A percentile compares a stretch with the other conserved stretches of the same genome.
phyloP scores from a whole-genome alignment of 2,797 vertebrate genomes.

The Acanthis flammea region DNA sequence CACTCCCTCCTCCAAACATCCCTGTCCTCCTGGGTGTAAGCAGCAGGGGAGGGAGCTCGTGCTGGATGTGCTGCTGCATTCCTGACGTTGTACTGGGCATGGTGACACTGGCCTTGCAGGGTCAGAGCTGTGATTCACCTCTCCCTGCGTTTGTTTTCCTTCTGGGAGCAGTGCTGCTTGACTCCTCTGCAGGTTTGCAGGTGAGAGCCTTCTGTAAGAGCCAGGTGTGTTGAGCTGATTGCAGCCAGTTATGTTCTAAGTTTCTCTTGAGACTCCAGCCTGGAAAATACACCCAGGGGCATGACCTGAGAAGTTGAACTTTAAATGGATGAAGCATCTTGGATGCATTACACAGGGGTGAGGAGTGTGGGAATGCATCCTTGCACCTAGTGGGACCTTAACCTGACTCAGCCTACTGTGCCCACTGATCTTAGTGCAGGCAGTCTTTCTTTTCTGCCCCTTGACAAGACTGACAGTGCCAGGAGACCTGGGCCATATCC shows the following conservation, averaged over 20 bases:
- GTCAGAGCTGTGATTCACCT: neutral
- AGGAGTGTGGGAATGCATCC: neutral
- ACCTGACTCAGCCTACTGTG: neutral
- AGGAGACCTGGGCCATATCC: neutral
- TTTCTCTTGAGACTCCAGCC: neutral
- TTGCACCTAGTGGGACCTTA: neutral
- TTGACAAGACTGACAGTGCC: neutral
- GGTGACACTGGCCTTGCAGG: neutral
- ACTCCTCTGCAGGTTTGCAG: neutral
- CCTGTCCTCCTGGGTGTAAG: accelerated
- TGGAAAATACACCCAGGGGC: neutral
- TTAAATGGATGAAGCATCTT: neutral
- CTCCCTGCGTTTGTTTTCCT: neutral
- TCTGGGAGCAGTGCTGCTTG: neutral
- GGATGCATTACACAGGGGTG: neutral
- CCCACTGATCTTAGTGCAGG: neutral
- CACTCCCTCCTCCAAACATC: neutral
- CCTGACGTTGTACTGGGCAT: accelerated
- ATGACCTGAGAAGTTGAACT: neutral
- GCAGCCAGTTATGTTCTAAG: neutral
- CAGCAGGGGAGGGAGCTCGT: accelerated
- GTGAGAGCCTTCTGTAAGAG: neutral
- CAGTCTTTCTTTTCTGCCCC: neutral
- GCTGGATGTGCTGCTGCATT: neutral
- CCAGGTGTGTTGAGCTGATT: neutral